Evolutionary conservation across 1,140 invertebrate species (phyloP), one percentile per base, ranked within the genome.

Genomic region (Glomeris maerens): DNA sequence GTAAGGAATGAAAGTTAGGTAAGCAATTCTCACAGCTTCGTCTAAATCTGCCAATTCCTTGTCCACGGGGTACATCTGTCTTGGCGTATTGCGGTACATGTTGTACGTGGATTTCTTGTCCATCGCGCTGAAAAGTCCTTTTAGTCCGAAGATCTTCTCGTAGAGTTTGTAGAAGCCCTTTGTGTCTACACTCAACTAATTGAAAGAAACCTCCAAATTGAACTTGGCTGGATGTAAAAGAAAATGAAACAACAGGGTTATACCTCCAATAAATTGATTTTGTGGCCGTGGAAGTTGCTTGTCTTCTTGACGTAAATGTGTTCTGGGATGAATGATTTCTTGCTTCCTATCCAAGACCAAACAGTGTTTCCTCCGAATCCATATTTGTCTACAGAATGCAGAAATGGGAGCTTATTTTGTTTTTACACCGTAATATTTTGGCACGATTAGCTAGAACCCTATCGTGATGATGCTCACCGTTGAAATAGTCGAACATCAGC

Each of bases 21-120:
- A n/a, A n/a, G n/a, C 31, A 52, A 36, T 13, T 42, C 41, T 27
- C 29, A 57, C 53, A 20, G 48, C 52, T 28, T 25, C 44, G 29
- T 55, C 44, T 21, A 52, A 52, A 26, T 53, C 51, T 17, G 49
- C 55, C 1, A 47, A 20, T 55, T 57, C 55, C 26, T 52, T 55
- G 17, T 55, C 47, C 0, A 52, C 47, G 26, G 23, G 26, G 21
- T 21, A 26, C 1, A 41, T 27, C 5, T 55, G 49, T 45, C 55
- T 45, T 17, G 49, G 49, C 10, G 21, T 26, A 1, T 45, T 26
- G 21, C 50, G 47, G 25, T 54, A 56, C 5, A 54, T 23, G 42
- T 54, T 50, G 26, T 54, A 53, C 23, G 54, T 14, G 10, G 55
- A 54, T 22, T 52, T 45, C 14, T 45, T 29, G 23, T 42, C 40